A percentile compares a stretch with the other conserved stretches of the same genome.
Conservation (phyloP, 2,888 invertebrate species). For the Vannuccia rotundouncinata region DNA sequence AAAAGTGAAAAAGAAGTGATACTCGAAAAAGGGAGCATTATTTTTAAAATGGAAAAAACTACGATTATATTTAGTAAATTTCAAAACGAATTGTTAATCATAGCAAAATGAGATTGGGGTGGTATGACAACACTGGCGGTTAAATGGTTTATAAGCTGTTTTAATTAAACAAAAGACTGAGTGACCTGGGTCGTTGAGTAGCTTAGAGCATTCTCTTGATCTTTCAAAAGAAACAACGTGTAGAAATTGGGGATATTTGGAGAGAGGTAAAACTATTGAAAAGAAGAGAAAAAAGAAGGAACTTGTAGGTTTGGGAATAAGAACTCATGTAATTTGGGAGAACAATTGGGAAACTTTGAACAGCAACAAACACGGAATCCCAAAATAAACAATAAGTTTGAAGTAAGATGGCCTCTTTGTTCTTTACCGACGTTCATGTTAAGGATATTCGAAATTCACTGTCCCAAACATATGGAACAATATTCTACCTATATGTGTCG, state of each 20-base stretch:
- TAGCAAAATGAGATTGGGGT: neutral
- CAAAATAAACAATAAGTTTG: neutral
- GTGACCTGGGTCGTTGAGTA: too few relatives aligned
- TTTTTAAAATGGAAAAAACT: too few relatives aligned
- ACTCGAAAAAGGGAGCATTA: too few relatives aligned
- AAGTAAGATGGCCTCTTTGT: neutral
- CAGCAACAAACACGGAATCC: neutral
- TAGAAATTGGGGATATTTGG: too few relatives aligned
- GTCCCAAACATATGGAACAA: too few relatives aligned
- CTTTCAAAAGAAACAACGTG: neutral
- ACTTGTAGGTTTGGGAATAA: neutral
- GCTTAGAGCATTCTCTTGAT: neutral
- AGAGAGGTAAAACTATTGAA: too few relatives aligned
- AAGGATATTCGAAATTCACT: neutral
- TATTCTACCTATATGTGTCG: neutral
- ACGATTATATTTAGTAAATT: too few relatives aligned
- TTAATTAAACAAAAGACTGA: too few relatives aligned
- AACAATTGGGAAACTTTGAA: constrained; percentile 4
- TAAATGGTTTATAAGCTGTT: too few relatives aligned
- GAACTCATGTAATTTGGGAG: neutral
- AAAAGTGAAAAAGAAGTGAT: neutral
- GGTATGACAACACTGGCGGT: too few relatives aligned
- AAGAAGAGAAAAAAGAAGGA: too few relatives aligned
- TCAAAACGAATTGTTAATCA: too few relatives aligned
- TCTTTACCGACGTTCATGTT: neutral